These are phyloP conservation scores for Drosophila mettleri DNA, from an alignment of 2,888 invertebrate genomes.

Conservation along the genomic window DNA sequence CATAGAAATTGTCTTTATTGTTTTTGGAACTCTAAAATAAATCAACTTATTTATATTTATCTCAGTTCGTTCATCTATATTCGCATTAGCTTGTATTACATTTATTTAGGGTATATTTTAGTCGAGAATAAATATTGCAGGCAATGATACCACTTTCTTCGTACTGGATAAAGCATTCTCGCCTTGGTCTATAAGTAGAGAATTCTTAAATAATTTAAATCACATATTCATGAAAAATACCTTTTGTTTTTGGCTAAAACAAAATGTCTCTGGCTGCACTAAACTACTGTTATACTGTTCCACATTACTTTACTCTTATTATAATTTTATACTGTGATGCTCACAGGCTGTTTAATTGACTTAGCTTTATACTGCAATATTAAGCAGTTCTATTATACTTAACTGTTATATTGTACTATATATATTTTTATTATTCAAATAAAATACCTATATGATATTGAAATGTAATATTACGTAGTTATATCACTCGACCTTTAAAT, in stretches of 20 bases:
- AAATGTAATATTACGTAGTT: too few species aligned
- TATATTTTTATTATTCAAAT: too few species aligned
- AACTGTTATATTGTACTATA: neutral
- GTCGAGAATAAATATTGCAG: neutral
- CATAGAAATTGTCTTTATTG: too few species aligned
- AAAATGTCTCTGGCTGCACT: too few species aligned
- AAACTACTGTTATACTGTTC: neutral
- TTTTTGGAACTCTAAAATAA: too few species aligned
- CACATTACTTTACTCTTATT: too few species aligned
- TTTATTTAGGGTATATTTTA: neutral
- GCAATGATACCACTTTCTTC: constrained; percentile 1
- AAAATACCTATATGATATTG: too few species aligned
- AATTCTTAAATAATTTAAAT: too few species aligned
- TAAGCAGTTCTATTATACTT: neutral
- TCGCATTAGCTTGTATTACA: neutral
- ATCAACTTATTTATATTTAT: too few species aligned
- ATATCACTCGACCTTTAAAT: too few species aligned
- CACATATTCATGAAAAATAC: too few species aligned
- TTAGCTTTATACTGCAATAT: neutral
- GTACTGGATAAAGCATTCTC: neutral
- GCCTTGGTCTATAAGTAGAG: neutral
- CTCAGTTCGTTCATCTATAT: neutral
- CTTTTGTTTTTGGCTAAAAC: too few species aligned
- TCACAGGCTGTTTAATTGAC: neutral
- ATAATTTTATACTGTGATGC: neutral